Evolutionary conservation across 53 echinoderm and acorn worm genomes (phyloP).

Genomic region (Antedon mediterranea): DNA sequence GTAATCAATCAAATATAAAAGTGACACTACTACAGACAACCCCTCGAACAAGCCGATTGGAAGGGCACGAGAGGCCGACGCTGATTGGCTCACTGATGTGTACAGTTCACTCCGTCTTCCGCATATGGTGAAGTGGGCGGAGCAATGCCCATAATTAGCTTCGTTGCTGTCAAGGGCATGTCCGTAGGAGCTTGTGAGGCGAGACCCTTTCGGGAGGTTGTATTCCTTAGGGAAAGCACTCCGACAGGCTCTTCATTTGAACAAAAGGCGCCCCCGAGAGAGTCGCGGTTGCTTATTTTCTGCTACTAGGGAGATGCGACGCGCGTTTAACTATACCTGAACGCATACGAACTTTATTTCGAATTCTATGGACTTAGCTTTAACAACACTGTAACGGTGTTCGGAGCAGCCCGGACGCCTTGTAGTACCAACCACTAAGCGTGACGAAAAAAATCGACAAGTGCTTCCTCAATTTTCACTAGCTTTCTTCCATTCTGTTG

Average conservation of each 20-base stretch:
- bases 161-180: slow-evolving; percentile 32
- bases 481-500: background rate
- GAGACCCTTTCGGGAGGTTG: slow-evolving; percentile 27
- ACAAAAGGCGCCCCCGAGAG: slow-evolving; percentile 64
- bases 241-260: slow-evolving; percentile 53
- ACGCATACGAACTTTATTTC: background rate
- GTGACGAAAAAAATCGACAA: background rate
- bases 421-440: background rate
- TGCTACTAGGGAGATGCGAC: background rate
- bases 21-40: background rate
- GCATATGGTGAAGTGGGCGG: slow-evolving; percentile 83
- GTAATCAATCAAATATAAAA: background rate
- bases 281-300: background rate
- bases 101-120: slow-evolving; percentile 71
- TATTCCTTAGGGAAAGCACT: slow-evolving; percentile 28
- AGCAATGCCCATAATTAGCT: slow-evolving; percentile 43
- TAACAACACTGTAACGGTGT: background rate
- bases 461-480: background rate
- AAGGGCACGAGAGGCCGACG: slow-evolving; percentile 10
- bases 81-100: slow-evolving; percentile 42
- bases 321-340: background rate
- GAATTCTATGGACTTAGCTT: background rate
- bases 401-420: background rate
- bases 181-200: slow-evolving; percentile 36
- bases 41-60: background rate